Conservation (phyloP, 2,113 vertebrate species). For the Pseudonaja textilis region DNA sequence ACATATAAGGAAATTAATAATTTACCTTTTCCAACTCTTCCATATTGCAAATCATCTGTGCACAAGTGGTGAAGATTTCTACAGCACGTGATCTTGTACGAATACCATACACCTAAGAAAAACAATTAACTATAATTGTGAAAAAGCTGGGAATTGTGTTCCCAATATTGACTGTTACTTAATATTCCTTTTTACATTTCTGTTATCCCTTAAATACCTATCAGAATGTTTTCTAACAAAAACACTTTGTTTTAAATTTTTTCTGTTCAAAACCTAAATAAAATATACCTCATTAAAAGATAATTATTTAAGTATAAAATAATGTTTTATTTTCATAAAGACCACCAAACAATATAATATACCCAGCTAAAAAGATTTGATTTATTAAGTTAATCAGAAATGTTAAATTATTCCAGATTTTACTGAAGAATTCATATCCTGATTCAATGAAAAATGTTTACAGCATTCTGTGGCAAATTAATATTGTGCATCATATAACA, state of each 20-base stretch:
- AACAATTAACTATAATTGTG: background rate
- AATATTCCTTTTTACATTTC: background rate
- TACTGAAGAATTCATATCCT: background rate
- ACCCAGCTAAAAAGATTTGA: background rate
- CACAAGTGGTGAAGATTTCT: constrained; percentile 98
- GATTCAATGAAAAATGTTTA: background rate
- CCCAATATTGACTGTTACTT: background rate
- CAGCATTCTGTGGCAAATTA: background rate
- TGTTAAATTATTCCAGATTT: background rate
- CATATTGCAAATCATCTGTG: constrained; percentile 97
- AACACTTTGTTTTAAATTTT: background rate
- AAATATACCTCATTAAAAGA: background rate
- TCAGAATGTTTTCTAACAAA: background rate
- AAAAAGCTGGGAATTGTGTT: background rate
- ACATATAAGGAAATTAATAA: background rate
- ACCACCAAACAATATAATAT: background rate
- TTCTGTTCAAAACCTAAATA: background rate
- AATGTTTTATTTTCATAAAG: background rate
- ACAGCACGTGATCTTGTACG: constrained; percentile 93
- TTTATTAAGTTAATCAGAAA: background rate
- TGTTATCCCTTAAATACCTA: background rate
- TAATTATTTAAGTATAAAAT: background rate
- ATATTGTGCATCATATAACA: background rate
- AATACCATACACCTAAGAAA: constrained; percentile 88
- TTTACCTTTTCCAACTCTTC: constrained; percentile 95